phyloP scores from a whole-genome alignment of 2,888 invertebrate genomes.

The Melanostoma mellinum region DNA sequence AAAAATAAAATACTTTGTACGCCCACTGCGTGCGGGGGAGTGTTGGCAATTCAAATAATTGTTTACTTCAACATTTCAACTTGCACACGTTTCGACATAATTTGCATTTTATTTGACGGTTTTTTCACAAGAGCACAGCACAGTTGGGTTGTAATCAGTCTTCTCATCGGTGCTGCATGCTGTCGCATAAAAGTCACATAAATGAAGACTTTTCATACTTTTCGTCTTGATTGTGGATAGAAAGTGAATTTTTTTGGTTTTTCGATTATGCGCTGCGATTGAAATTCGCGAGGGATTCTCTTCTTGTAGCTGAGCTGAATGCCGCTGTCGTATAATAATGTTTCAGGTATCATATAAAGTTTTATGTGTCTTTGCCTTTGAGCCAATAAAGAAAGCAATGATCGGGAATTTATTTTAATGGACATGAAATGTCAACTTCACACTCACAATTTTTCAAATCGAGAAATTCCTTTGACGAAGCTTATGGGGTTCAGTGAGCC shows the following conservation, averaged over 20 bases:
- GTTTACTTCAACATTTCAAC: constrained; percentile 32
- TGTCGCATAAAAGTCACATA: constrained; percentile 47
- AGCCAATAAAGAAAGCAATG: no score
- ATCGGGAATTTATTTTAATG: no score
- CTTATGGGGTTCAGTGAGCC: no score
- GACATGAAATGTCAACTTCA: no score
- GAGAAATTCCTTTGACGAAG: no score
- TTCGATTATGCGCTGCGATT: constrained; percentile 1
- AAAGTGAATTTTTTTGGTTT: constrained; percentile 27
- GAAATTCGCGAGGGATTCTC: no score
- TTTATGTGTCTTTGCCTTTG: no score
- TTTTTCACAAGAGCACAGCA: constrained; percentile 69
- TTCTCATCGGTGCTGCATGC: constrained; percentile 36
- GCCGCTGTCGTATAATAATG: no score
- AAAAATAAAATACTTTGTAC: constrained; percentile 49
- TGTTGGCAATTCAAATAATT: constrained; percentile 21
- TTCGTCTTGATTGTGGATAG: constrained; percentile 8
- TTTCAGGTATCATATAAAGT: no score
- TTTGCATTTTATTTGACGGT: constrained; percentile 79
- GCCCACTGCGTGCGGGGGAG: constrained; percentile 54
- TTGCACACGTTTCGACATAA: constrained; percentile 74
- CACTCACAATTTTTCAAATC: no score
- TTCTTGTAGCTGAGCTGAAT: no score
- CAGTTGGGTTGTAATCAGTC: constrained; percentile 5
- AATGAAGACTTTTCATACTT: constrained; percentile 11